Evolutionary conservation across 1,140 invertebrate species (phyloP).

Genomic region (Piezodorus guildinii): DNA sequence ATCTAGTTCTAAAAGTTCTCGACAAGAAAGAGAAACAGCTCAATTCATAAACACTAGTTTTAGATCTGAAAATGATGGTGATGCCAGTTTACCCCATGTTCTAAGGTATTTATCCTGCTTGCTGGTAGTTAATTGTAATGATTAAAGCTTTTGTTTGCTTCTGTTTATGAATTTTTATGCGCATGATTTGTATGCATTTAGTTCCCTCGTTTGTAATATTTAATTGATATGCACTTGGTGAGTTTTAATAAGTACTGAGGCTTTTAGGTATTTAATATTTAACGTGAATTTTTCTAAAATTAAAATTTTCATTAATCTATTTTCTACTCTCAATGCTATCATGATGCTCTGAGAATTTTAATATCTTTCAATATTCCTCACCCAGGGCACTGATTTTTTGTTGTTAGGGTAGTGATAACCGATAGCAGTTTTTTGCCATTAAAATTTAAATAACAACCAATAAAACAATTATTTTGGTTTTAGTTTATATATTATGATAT

Average conservation of each 20-base stretch:
- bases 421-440: too few relatives aligned
- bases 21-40: conserved; percentile 4
- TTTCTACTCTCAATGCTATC: too few relatives aligned
- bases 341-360: too few relatives aligned
- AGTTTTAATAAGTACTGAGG: not conserved
- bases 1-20: not conserved
- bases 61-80: conserved; percentile 31
- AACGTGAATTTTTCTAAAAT: not conserved
- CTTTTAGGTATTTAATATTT: not conserved
- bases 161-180: not conserved
- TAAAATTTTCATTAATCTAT: too few relatives aligned
- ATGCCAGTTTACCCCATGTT: conserved; percentile 24
- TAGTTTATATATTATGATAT: too few relatives aligned
- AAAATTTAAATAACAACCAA: too few relatives aligned
- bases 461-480: too few relatives aligned
- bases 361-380: too few relatives aligned
- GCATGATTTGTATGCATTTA: not conserved
- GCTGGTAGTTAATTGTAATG: not conserved
- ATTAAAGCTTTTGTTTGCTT: not conserved
- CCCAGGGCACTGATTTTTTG: too few relatives aligned
- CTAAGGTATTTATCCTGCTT: conserved; percentile 21
- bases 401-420: too few relatives aligned
- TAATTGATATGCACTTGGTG: not conserved
- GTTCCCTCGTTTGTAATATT: not conserved
- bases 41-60: conserved; percentile 34